These are phyloP conservation scores for Cosmia pyralina DNA, from an alignment of 2,888 invertebrate species.

Conservation along the genomic window DNA sequence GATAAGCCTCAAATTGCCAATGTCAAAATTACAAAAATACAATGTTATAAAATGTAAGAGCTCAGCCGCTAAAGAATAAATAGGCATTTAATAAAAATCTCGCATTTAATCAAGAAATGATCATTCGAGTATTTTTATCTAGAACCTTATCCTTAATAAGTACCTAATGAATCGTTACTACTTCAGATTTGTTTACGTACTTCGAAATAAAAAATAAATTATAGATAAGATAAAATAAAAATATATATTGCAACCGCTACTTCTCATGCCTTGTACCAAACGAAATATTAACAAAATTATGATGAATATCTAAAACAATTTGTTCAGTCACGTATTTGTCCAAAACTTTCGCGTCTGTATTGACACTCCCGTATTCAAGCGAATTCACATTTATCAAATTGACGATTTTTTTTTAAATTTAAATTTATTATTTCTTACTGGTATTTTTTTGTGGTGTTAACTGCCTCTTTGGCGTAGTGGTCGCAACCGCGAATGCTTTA, in stretches of 20 bases:
- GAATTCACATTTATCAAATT: conserved; percentile 17
- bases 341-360: conserved; percentile 43
- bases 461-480: background rate
- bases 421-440: background rate
- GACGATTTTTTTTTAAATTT: background rate
- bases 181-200: background rate
- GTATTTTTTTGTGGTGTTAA: background rate
- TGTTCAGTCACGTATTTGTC: conserved; percentile 56
- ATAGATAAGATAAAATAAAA: too few relatives aligned
- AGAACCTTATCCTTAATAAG: background rate
- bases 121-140: background rate
- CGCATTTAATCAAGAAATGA: background rate
- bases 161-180: background rate
- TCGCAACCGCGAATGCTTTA: background rate
- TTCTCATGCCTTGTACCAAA: conserved; percentile 11
- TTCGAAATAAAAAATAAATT: background rate
- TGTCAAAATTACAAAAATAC: too few relatives aligned
- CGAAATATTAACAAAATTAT: conserved; percentile 45
- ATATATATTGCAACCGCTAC: conserved; percentile 10
- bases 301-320: conserved; percentile 63
- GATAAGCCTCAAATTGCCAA: too few relatives aligned
- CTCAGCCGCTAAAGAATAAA: background rate
- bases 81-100: background rate
- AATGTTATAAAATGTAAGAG: background rate
- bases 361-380: conserved; percentile 21